Conservation (phyloP, 2,888 invertebrate species). For the Sarcophaga carnaria region DNA sequence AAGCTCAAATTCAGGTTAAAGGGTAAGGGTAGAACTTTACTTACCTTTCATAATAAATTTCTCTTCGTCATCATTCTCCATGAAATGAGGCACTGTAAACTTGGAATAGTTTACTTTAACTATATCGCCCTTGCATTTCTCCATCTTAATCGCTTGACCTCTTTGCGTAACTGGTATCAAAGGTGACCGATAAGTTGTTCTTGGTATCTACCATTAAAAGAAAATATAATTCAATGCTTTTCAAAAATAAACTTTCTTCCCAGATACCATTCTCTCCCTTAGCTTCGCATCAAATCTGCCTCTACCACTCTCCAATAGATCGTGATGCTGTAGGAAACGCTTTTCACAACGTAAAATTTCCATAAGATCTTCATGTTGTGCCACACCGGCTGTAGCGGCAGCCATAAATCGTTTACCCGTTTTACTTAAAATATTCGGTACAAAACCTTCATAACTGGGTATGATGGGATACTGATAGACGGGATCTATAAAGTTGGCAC, state of each 20-base stretch:
- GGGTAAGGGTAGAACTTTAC: background rate
- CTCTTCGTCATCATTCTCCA: constrained; percentile 77
- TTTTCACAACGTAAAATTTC: constrained; percentile 84
- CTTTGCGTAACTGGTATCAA: constrained; percentile 87
- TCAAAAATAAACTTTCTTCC: too few species aligned
- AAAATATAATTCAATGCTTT: background rate
- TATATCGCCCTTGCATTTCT: constrained; percentile 83
- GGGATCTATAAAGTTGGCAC: constrained; percentile 86
- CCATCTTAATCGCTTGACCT: constrained; percentile 85
- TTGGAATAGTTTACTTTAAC: constrained; percentile 76
- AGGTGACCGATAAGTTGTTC: constrained; percentile 87
- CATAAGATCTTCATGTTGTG: constrained; percentile 87
- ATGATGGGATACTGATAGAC: constrained; percentile 88
- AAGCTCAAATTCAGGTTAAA: too few species aligned
- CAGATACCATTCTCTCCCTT: constrained; percentile 76
- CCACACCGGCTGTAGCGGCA: constrained; percentile 87
- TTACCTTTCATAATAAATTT: constrained; percentile 79
- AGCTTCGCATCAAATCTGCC: constrained; percentile 76
- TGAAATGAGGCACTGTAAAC: constrained; percentile 79
- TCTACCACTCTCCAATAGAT: constrained; percentile 75
- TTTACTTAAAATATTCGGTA: constrained; percentile 85
- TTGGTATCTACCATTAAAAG: constrained; percentile 83
- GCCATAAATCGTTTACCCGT: constrained; percentile 89
- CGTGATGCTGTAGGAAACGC: constrained; percentile 75
- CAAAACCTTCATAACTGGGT: constrained; percentile 88